Base-by-base conservation (phyloP, 2,797 vertebrate species). In the Clamator glandarius region DNA sequence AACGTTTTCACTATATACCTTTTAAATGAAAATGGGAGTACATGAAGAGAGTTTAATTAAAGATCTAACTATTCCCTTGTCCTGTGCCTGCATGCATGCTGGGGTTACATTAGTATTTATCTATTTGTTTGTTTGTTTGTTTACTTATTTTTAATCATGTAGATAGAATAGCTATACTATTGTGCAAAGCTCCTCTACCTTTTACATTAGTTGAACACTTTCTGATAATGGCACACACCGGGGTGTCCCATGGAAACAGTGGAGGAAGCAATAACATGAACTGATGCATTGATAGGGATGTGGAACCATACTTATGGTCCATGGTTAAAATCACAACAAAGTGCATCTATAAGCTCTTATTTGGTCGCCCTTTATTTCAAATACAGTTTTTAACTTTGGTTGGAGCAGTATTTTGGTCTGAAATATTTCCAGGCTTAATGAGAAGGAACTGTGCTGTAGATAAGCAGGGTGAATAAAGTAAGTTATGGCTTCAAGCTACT, bases 31-130 rank as follows among this genome's bases (percentile, higher is more conserved):
- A 96, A 83, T 15, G 11, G 63, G 33, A 92, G 42, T 64, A 84
- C 36, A 92, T 70, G 94, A 97, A 77, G 84, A 89, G 50, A 93
- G 44, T 58, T 95, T 94, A 95, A 95, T 97, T 95, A 96, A 96
- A 96, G 92, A 80, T 64, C 66, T 59, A 87, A 91, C 54, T 69
- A 69, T 86, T 89, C 89, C 85, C 91, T 84, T 92, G 59, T 57
- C 78, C 73, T 84, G 57, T 73, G 39, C 31, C 67, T 89, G 26
- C 33, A 26, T 89, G 57, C 46, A 35, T 93, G 24, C 57, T 64
- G 67, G 24, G 78, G 46, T 86, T 64, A 79, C 73, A 70, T 35
- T 92, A 88, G 33, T 63, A 44, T 16, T 44, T 18, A 44, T 31
- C 31, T 21, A 17, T 50, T 44, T 44, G 31, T 55, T 50, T 24